Percentiles rank a stretch among this genome's conserved stretches.
Conservation (phyloP, 2,797 vertebrate species). For the Gila robusta region DNA sequence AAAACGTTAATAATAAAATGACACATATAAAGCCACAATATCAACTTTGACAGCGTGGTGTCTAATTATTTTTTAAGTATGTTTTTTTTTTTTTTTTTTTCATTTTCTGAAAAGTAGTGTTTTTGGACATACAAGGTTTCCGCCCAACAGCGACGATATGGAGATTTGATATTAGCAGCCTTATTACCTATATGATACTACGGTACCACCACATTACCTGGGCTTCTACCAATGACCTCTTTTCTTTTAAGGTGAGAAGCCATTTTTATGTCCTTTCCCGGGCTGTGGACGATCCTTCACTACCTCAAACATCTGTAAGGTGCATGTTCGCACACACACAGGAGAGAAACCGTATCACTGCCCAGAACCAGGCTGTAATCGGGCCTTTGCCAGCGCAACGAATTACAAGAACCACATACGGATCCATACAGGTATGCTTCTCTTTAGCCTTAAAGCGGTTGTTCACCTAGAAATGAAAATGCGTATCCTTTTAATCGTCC, state of each 20-base stretch:
- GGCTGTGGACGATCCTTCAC: conserved; percentile 97
- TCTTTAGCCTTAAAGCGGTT: neutral
- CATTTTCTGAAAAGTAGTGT: neutral
- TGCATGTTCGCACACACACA: conserved; percentile 97
- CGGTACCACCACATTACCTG: neutral
- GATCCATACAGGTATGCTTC: conserved; percentile 92
- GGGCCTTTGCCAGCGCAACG: conserved; percentile 96
- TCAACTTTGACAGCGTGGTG: no score
- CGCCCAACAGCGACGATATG: neutral
- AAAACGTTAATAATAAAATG: neutral
- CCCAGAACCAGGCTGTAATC: conserved; percentile 95
- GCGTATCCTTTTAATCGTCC: neutral
- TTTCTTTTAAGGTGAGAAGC: conserved; percentile 89
- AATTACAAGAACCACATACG: conserved; percentile 99
- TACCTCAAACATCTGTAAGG: conserved; percentile 98
- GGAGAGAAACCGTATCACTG: conserved; percentile 98
- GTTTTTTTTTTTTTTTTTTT: neutral
- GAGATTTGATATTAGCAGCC: neutral
- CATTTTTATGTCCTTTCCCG: conserved; percentile 95
- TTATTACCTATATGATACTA: neutral
- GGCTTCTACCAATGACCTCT: neutral
- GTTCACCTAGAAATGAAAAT: neutral
- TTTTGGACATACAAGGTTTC: neutral
- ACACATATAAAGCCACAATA: neutral
- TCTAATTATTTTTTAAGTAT: neutral